Percentiles rank a stretch among this genome's conserved stretches.
phyloP scores from a whole-genome alignment of 2,888 invertebrate species.

The Dryadula phaetusa region DNA sequence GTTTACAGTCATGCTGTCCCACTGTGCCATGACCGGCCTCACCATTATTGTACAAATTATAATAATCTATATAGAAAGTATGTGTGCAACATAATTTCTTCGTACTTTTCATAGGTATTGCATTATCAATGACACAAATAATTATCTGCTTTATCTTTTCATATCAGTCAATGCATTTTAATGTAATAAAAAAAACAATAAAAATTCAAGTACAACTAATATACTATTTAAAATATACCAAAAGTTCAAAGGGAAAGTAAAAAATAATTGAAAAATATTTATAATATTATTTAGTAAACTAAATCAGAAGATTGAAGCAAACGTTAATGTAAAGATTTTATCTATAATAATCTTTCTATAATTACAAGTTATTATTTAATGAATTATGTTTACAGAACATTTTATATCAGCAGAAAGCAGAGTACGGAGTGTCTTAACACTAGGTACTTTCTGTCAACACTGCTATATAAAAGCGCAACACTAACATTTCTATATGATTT shows the following conservation, averaged over 20 bases:
- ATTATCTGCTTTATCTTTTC: conserved; percentile 15
- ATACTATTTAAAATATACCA: neutral
- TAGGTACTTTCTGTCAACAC: no score
- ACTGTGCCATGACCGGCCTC: no score
- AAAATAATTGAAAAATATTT: no score
- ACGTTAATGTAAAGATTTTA: no score
- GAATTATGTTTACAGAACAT: no score
- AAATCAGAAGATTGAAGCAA: neutral
- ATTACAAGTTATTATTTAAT: no score
- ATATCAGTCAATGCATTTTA: conserved; percentile 17
- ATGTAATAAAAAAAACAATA: neutral
- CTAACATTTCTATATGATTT: no score
- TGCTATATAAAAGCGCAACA: no score
- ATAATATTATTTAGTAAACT: neutral
- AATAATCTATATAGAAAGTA: neutral
- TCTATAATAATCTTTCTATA: no score
- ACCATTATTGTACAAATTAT: neutral
- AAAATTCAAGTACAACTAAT: neutral
- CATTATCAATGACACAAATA: conserved; percentile 22
- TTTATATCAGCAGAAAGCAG: no score
- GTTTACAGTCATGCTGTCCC: no score
- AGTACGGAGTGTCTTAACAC: no score
- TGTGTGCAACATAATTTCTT: neutral
- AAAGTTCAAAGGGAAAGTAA: neutral
- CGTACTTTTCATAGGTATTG: conserved; percentile 1